phyloP scores from a whole-genome alignment of 2,888 invertebrate genomes.

The Hemicrepidius hirtus region DNA sequence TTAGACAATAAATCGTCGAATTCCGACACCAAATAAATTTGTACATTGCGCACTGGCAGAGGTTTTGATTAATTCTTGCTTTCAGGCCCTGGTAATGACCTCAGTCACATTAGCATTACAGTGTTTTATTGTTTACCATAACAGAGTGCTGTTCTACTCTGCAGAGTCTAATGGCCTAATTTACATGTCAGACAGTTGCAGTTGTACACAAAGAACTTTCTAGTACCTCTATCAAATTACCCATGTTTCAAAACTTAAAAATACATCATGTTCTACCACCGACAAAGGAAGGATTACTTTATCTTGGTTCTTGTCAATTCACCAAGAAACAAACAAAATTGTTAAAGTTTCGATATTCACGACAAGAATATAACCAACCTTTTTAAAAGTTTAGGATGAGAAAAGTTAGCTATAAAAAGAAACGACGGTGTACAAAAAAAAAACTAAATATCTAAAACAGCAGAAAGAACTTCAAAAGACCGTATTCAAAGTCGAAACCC shows the following conservation, averaged over 20 bases:
- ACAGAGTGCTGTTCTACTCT: constrained; percentile 20
- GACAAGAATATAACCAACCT: no score
- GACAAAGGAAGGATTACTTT: not conserved
- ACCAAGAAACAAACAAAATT: no score
- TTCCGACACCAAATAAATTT: constrained; percentile 54
- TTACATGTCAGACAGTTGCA: constrained; percentile 33
- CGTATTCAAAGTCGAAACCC: no score
- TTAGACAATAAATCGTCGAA: constrained; percentile 52
- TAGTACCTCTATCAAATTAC: not conserved
- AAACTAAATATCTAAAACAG: no score
- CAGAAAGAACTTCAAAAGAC: no score
- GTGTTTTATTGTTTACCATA: constrained; percentile 39
- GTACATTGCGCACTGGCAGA: constrained; percentile 43
- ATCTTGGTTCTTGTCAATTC: no score
- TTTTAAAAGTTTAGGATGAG: no score
- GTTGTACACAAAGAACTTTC: not conserved
- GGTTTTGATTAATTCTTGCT: constrained; percentile 55
- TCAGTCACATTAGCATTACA: constrained; percentile 42
- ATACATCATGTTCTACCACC: not conserved
- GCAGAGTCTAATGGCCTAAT: constrained; percentile 22
- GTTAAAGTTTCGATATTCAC: no score
- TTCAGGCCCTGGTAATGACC: constrained; percentile 48
- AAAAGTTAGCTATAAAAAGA: no score
- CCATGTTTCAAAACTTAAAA: not conserved
- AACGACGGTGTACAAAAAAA: no score